Base-by-base conservation (phyloP, 2,113 vertebrate species). In the Macrotis lagotis region DNA sequence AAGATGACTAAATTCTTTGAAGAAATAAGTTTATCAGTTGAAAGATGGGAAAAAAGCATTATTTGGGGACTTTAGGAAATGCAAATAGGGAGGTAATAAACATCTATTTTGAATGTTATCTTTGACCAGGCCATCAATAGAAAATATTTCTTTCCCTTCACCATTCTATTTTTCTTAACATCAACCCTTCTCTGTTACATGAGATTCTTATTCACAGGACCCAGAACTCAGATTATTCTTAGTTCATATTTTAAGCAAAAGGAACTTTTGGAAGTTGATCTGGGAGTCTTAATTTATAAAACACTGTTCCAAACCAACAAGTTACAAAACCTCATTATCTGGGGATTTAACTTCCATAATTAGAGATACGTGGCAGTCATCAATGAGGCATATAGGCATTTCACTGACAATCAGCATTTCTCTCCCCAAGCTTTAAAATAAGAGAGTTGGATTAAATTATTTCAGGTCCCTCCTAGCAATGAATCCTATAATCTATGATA, bases 1-100 rank as follows among this genome's bases (percentile, higher is more conserved):
- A 96, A 97, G 66, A 95, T 96, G 96, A 96, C 95, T 97, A 97
- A 96, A 97, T 93, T 95, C 92, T 96, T 94, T 88, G 50, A 94
- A 48, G 19, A 51, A 93, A 48, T 11, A 50, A 74, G 66, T 93
- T 50, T 53, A 90, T 25, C 89, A 95, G 90, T 9, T 48, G 37
- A 53, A 94, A 93, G 89, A 8, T n/a, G n/a, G 90, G 94, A 90
- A 92, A 31, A 26, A 55, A 92, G 88, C 50, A 51, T n/a, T n/a
- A 50, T 1, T 47, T 49, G 48, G 14, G 25, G 28, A 90, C 48
- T 90, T 31, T 91, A 89, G 88, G 92, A 94, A 92, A 52, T 53
- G 11, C 12, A 92, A 92, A 31, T 88, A 0, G 19, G 8, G n/a
- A n/a, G n/a, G 66, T 44, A 16, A 44, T 83, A 83, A 83, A n/a